phyloP scores from a whole-genome alignment of 2,888 invertebrate genomes.

The Listrodromus nycthemerus region DNA sequence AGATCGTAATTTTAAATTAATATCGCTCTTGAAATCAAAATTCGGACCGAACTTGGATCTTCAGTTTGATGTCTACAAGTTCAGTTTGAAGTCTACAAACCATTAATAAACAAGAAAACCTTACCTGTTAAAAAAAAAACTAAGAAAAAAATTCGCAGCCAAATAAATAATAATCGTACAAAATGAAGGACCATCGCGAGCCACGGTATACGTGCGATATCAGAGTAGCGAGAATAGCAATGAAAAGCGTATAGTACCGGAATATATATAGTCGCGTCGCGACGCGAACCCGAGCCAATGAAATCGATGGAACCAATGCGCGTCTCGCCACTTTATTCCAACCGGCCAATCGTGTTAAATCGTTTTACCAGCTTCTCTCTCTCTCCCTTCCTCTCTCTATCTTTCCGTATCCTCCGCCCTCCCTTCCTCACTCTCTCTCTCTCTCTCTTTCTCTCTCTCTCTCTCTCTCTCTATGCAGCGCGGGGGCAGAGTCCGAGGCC shows the following conservation, averaged over 20 bases:
- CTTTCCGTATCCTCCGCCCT: constrained; percentile 57
- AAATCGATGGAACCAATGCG: constrained; percentile 84
- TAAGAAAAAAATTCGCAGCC: not conserved
- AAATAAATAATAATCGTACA: not conserved
- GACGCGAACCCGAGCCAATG: constrained; percentile 78
- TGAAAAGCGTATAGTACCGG: constrained; percentile 18
- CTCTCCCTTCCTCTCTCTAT: constrained; percentile 65
- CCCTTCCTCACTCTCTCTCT: constrained; percentile 64
- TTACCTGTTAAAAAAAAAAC: not conserved
- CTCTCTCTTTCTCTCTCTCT: constrained; percentile 70
- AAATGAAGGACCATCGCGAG: constrained; percentile 9
- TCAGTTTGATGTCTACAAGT: too few species aligned
- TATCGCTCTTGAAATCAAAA: not conserved
- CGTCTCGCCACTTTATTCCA: constrained; percentile 83
- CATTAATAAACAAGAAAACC: not conserved
- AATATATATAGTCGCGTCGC: constrained; percentile 61
- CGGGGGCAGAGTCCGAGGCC: constrained; percentile 65
- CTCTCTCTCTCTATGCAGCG: constrained; percentile 65
- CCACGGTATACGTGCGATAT: constrained; percentile 35
- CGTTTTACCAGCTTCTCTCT: constrained; percentile 77
- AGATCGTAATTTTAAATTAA: too few species aligned
- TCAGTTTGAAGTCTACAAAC: not conserved
- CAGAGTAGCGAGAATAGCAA: constrained; percentile 17
- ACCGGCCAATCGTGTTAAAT: constrained; percentile 84
- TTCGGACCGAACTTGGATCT: not conserved